These are phyloP conservation scores for Anthrax anthrax DNA, from an alignment of 2,888 invertebrate species.

Conservation along the genomic window DNA sequence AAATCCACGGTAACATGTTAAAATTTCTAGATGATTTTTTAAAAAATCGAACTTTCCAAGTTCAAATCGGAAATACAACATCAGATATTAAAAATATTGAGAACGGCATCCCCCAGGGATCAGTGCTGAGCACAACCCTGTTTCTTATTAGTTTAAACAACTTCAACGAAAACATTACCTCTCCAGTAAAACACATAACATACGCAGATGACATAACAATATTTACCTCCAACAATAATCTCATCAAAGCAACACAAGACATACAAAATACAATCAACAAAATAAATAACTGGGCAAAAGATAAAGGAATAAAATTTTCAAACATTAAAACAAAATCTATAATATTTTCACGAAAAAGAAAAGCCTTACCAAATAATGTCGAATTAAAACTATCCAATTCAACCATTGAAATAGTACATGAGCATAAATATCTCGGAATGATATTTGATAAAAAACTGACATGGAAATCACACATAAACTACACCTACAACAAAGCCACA, in stretches of 20 bases:
- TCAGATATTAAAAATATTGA: too few species aligned
- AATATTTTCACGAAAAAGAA: not conserved
- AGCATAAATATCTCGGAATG: not conserved
- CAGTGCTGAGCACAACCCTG: not conserved
- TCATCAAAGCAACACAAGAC: not conserved
- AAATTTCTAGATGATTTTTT: not conserved
- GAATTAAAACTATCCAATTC: too few species aligned
- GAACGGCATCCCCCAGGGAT: conserved; percentile 1
- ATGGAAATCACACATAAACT: not conserved
- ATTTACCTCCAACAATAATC: not conserved
- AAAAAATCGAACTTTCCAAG: not conserved
- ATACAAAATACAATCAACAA: not conserved
- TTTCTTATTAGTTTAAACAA: not conserved
- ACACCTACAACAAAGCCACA: not conserved
- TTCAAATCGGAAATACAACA: not conserved
- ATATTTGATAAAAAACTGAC: not conserved
- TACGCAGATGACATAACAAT: not conserved
- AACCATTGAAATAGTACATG: not conserved
- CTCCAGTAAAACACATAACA: not conserved
- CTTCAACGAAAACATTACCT: not conserved
- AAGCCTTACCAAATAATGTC: too few species aligned
- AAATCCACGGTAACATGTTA: not conserved
- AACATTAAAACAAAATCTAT: not conserved
- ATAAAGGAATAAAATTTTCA: not conserved
- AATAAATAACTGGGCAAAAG: not conserved